phyloP scores from a whole-genome alignment of 2,113 vertebrate genomes.

The Onychostoma macrolepis region DNA sequence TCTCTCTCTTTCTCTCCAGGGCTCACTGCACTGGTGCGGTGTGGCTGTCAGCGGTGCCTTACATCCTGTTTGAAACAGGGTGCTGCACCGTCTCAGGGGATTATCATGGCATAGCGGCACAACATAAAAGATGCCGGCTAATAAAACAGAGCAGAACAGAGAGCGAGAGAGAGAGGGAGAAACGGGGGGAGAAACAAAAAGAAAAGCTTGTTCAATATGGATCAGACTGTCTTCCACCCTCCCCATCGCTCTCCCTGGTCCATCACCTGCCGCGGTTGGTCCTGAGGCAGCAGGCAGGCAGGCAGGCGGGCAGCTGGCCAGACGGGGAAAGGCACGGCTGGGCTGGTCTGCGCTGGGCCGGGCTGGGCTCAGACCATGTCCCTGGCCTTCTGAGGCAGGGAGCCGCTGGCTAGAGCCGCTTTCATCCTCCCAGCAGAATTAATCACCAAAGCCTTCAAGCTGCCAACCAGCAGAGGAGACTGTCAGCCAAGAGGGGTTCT shows the following conservation, averaged over 20 bases:
- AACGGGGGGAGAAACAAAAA: conserved; percentile 22
- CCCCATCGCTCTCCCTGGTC: conserved; percentile 8
- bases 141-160: conserved; percentile 3
- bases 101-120: conserved; percentile 43
- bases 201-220: conserved; percentile 31
- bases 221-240: not conserved
- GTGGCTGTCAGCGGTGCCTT: conserved; percentile 53
- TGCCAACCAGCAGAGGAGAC: conserved; percentile 69
- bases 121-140: conserved; percentile 49
- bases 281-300: conserved; percentile 50
- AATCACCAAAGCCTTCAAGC: conserved; percentile 81
- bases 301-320: conserved; percentile 62
- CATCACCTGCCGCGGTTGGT: conserved; percentile 53
- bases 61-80: conserved; percentile 51
- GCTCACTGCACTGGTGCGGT: conserved; percentile 6
- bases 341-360: conserved; percentile 49
- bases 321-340: conserved; percentile 38
- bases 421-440: conserved; percentile 82
- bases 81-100: conserved; percentile 52
- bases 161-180: not conserved
- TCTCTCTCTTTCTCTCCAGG: not conserved
- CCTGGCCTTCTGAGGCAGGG: conserved; percentile 48
- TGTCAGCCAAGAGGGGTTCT: conserved; percentile 57
- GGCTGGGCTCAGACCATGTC: conserved; percentile 57
- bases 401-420: conserved; percentile 61